Evolutionary conservation across 2,888 invertebrate species (phyloP).

Genomic region (Drosophila diplacantha): DNA sequence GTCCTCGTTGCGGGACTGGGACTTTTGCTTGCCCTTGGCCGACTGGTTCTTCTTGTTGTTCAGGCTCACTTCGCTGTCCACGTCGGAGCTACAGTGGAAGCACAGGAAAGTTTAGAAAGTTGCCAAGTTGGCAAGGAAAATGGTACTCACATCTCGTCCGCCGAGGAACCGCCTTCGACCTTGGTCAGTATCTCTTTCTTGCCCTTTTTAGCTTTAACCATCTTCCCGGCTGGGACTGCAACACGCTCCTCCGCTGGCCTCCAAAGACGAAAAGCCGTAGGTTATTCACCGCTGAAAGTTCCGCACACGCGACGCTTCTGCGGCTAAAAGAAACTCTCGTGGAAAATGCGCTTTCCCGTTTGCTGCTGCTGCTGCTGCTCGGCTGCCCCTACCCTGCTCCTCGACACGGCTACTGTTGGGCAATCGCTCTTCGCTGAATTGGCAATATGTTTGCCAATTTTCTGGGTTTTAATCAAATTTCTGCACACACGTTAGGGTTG

Average conservation of each 20-base stretch:
- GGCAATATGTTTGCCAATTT: constrained; percentile 27
- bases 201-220: constrained; percentile 90
- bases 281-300: constrained; percentile 65
- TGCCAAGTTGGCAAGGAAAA: constrained; percentile 52
- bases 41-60: constrained; percentile 78
- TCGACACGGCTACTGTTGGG: constrained; percentile 12
- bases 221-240: constrained; percentile 78
- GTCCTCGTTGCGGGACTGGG: constrained; percentile 76
- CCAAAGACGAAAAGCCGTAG: constrained; percentile 61
- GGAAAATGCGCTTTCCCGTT: constrained; percentile 18
- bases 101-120: constrained; percentile 47
- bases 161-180: constrained; percentile 78
- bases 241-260: constrained; percentile 75
- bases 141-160: constrained; percentile 84
- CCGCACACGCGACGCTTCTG: constrained; percentile 55
- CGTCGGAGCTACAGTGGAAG: constrained; percentile 51
- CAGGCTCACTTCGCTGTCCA: constrained; percentile 67
- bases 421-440: constrained; percentile 8
- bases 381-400: constrained; percentile 3
- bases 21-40: constrained; percentile 72
- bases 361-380: constrained; percentile 16
- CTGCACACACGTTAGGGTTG: too few species aligned
- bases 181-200: constrained; percentile 83
- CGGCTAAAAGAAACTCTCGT: constrained; percentile 16
- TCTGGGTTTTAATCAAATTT: constrained; percentile 15